Base-by-base conservation (phyloP, 2,888 invertebrate genomes). In the Hirtodrosophila duncani region DNA sequence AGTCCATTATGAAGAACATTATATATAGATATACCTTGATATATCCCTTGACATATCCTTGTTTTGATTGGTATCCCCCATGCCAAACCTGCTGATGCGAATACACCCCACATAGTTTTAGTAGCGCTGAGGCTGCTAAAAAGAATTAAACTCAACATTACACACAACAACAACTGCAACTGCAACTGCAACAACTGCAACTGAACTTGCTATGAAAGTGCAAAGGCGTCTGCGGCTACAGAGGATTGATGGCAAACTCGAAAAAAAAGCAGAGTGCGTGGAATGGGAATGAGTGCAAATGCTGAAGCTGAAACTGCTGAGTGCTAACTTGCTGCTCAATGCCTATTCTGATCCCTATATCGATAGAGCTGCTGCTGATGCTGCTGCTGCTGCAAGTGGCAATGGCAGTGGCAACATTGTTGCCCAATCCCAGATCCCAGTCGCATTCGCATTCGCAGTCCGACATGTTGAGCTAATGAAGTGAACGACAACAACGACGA, bases 221-320 rank as follows among this genome's bases (percentile, higher is more conserved):
- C 31, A 30, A 2, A 10, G 11, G 24, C 37, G 11, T 11, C 1
- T 10, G 8, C 33, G 33, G 33, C 37, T 18, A 14, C 58, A 39
- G 26, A 2, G 10, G 10, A 9, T n/a, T 67, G 81, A 75, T 69
- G 78, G 74, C 81, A 81, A 81, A 81, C 81, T 69, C 61, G n/a
- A n/a, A n/a, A n/a, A 45, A 78, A 70, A 72, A 77, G 72, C 65
- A 65, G 80, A 71, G 62, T 72, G 72, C 78, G 72, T 77, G 57
- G 81, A 72, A 80, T 67, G 52, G 52, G 52, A 68, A 67, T 71
- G 67, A 48, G 72, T 45, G 62, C 48, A 59, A 46, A 59, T 24
- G 38, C 34, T 37, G 37, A 50, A n/a, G n/a, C n/a, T n/a, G n/a
- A n/a, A n/a, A n/a, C n/a, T n/a, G n/a, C n/a, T n/a, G n/a, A n/a